Evolutionary conservation across 2,888 invertebrate species (phyloP).

Genomic region (Unio pictorum): DNA sequence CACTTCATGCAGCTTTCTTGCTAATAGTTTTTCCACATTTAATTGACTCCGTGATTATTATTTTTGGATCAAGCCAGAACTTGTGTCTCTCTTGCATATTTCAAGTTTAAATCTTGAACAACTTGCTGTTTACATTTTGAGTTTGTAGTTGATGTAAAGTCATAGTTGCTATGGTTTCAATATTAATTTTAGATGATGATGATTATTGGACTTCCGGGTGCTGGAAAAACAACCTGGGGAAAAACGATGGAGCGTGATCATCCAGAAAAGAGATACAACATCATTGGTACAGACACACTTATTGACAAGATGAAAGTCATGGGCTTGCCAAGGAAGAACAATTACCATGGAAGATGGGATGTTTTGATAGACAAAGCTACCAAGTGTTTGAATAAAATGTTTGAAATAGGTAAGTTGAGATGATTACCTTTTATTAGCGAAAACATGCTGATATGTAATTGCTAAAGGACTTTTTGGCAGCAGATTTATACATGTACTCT

Average conservation of each 20-base stretch:
- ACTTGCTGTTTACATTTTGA: too few species aligned
- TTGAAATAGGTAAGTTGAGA: conserved; percentile 83
- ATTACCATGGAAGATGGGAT: conserved; percentile 89
- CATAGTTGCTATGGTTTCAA: not conserved
- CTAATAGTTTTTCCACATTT: too few species aligned
- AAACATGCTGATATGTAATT: not conserved
- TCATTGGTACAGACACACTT: conserved; percentile 88
- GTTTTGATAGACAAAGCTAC: conserved; percentile 88
- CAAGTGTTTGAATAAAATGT: conserved; percentile 84
- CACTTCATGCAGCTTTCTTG: too few species aligned
- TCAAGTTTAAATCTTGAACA: too few species aligned
- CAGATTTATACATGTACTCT: not conserved
- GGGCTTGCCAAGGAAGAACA: conserved; percentile 85
- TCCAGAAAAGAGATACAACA: conserved; percentile 86
- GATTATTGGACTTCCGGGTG: conserved; percentile 93
- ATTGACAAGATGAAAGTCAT: conserved; percentile 95
- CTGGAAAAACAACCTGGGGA: conserved; percentile 95
- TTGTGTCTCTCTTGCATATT: too few species aligned
- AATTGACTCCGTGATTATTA: too few species aligned
- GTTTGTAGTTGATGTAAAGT: too few species aligned
- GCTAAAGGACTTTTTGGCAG: not conserved
- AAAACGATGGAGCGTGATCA: conserved; percentile 82
- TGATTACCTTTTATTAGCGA: not conserved
- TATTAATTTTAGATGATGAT: conserved; percentile 79
- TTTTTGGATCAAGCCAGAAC: too few species aligned